Base-by-base conservation (phyloP, 2,113 vertebrate species). In the Micronycteris hirsuta region DNA sequence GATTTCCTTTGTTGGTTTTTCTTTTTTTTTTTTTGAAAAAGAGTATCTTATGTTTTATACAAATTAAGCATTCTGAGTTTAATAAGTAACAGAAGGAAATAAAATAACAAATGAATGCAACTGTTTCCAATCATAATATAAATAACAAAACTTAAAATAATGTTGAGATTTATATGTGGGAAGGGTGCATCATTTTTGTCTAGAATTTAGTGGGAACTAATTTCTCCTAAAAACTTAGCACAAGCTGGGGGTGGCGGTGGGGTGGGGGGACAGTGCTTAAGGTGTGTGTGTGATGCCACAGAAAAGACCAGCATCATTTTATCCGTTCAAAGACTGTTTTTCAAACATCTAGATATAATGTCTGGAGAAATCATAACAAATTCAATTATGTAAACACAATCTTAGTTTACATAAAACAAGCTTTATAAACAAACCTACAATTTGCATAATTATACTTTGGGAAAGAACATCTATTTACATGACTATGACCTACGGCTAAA, bases 401-500 rank as follows among this genome's bases (percentile, higher is more conserved):
- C 92, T 86, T 80, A 74, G 84, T 89, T 95, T 96, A 94, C 61
- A 82, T 67, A 56, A 96, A 97, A 94, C 93, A 94, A 95, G 77
- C 81, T 90, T 95, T 67, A 96, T 82, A 95, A 95, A 86, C 41
- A 97, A 96, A 43, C 70, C 89, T 93, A n/a, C 93, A 93, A 95
- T 97, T 80, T 97, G 71, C 90, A 96, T 96, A 93, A 94, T 91
- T 95, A n/a, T 65, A 61, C 38, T 93, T 38, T 49, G 26, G 93
- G 65, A 87, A 96, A 95, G 71, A 96, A 93, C 67, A 78, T 92
- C 41, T 94, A 96, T 95, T 96, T 94, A 82, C 43, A 93, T 84
- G 92, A 70, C 86, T 94, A 89, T 96, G 93, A 91, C 86, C 83
- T 63, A 36, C 0, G 26, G 74, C 56, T 94, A 93, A 93, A 93